These are phyloP conservation scores for Phlogophora meticulosa DNA, from an alignment of 2,888 invertebrate genomes.

Conservation along the genomic window DNA sequence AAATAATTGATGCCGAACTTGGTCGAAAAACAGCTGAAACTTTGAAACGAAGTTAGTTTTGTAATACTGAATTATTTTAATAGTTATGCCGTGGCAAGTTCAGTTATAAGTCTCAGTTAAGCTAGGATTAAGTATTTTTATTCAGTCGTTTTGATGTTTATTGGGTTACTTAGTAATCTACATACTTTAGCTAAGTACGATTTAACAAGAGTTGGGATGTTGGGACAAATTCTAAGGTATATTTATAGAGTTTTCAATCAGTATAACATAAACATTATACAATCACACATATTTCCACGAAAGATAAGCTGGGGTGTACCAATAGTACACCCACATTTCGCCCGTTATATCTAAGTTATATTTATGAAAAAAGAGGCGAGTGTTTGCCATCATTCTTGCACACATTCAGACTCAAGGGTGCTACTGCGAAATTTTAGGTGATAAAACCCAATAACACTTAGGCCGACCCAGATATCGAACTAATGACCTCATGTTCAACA, in stretches of 20 bases:
- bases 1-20: conserved; percentile 36
- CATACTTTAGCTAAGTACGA: conserved; percentile 3
- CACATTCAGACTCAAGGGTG: no score
- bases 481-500: no score
- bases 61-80: conserved; percentile 57
- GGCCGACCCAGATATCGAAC: no score
- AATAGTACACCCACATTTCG: no score
- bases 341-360: no score
- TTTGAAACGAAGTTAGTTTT: conserved; percentile 42
- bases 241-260: neutral
- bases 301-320: no score
- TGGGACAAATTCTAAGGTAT: neutral
- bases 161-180: conserved; percentile 19
- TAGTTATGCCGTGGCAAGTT: conserved; percentile 46
- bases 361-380: no score
- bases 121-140: conserved; percentile 22
- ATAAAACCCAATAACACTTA: no score
- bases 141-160: conserved; percentile 38
- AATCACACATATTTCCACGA: no score
- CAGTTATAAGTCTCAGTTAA: conserved; percentile 30
- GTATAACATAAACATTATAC: no score
- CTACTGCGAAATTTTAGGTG: no score
- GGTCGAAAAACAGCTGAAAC: conserved; percentile 35
- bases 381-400: no score
- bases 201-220: neutral